These are phyloP conservation scores for rabbit (Oryctolagus cuniculus) DNA, from an alignment of 2,113 vertebrate species.

Conservation along the genomic window mOryCun1.1 NC_091445.1:92752501-92753000, in stretches of 20 bases:
- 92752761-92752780: neutral
- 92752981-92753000: too few species aligned
- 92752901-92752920: too few species aligned
- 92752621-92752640: neutral
- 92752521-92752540: neutral
- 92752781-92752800: neutral
- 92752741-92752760: neutral
- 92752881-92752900: neutral
- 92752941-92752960: too few species aligned
- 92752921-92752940: too few species aligned
- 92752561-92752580: neutral
- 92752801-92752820: neutral
- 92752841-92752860: neutral
- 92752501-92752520: neutral
- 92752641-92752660: neutral
- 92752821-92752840: neutral
- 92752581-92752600: neutral
- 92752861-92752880: neutral
- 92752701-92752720: neutral
- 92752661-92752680: neutral
- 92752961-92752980: too few species aligned
- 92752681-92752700: neutral
- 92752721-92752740: neutral
- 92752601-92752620: neutral
- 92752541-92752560: neutral